phyloP scores from a whole-genome alignment of 2,113 vertebrate genomes.

The Urocolius indicus region DNA sequence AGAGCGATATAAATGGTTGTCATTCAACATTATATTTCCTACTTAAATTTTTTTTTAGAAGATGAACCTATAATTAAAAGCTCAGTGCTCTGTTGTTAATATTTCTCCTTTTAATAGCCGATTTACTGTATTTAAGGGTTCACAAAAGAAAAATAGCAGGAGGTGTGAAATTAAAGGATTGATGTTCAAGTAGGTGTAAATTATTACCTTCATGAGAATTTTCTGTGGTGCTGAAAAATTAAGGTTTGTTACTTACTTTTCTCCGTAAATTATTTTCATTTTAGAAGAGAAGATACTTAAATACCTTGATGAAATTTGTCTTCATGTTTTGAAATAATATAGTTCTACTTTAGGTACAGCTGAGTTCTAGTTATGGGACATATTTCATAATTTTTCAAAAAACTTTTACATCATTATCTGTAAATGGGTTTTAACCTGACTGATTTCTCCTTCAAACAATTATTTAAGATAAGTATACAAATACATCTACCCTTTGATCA shows the following conservation, averaged over 20 bases:
- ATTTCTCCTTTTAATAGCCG: neutral
- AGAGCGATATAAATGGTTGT: neutral
- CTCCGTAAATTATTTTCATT: neutral
- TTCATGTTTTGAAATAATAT: neutral
- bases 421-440: constrained; percentile 66
- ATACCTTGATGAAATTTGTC: constrained; percentile 27
- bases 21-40: neutral
- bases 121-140: neutral
- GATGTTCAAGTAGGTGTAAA: neutral
- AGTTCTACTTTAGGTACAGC: neutral
- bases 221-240: neutral
- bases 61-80: neutral
- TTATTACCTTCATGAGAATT: neutral
- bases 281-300: neutral
- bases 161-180: neutral
- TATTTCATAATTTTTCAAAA: constrained; percentile 4
- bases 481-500: constrained; percentile 69
- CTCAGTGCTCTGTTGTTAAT: neutral
- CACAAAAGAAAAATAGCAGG: neutral
- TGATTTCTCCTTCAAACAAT: constrained; percentile 68
- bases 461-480: constrained; percentile 77
- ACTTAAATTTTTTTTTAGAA: too few species aligned
- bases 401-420: constrained; percentile 59
- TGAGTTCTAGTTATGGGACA: neutral
- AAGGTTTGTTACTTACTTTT: neutral